Percentiles rank a stretch among this genome's conserved stretches.
phyloP scores from a whole-genome alignment of 2,888 invertebrate genomes.

The Phaonia tiefii region DNA sequence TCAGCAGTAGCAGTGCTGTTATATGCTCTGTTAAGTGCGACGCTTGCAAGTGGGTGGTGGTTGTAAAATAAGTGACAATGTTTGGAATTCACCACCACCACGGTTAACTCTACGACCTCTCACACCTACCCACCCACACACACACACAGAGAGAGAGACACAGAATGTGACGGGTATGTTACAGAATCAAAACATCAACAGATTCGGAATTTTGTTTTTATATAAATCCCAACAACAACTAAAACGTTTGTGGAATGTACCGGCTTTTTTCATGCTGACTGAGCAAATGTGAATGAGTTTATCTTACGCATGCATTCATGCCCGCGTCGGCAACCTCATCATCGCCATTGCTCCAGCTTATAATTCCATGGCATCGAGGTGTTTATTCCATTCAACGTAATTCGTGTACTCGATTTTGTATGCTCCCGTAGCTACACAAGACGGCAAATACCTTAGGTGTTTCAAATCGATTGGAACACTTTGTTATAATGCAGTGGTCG shows the following conservation, averaged over 20 bases:
- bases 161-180: constrained; percentile 29
- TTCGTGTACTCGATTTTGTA: not conserved
- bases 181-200: constrained; percentile 57
- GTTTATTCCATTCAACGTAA: constrained; percentile 60
- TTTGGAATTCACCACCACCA: constrained; percentile 16
- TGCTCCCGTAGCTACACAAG: too few species aligned
- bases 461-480: too few species aligned
- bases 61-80: constrained; percentile 16
- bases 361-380: constrained; percentile 55
- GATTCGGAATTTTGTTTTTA: constrained; percentile 43
- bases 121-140: not conserved
- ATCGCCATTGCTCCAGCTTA: constrained; percentile 44
- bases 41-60: constrained; percentile 29
- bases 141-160: not conserved
- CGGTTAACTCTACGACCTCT: not conserved
- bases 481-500: too few species aligned
- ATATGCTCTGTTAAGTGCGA: constrained; percentile 48
- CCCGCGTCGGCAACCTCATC: constrained; percentile 29
- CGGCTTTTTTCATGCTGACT: constrained; percentile 65
- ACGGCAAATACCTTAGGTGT: too few species aligned
- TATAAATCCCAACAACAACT: constrained; percentile 6
- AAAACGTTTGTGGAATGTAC: constrained; percentile 26
- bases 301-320: constrained; percentile 65
- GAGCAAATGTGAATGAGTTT: constrained; percentile 65
- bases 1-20: constrained; percentile 15